Evolutionary conservation across 2,113 vertebrate genomes (phyloP), one percentile per base, ranked within the genome.

Genomic region (Australoheros scitulus): DNA sequence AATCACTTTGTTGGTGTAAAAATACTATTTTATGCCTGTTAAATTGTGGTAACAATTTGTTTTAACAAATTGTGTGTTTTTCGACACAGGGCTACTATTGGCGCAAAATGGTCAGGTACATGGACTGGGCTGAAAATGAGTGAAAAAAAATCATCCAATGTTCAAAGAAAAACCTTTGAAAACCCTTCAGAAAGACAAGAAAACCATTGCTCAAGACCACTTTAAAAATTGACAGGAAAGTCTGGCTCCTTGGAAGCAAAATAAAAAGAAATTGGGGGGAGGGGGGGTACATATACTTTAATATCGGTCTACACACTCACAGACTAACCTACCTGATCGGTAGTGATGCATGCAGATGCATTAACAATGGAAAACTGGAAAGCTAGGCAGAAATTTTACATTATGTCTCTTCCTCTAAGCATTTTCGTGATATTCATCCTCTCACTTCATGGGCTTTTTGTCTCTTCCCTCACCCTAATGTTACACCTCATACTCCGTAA

Each of bases 401-500:
- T 61, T 72, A 61, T 59, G 47, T 52, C 11, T 10, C n/a, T 70
- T 74, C 24, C 34, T 24, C 77, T 63, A 22, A 74, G 75, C 20
- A 50, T 47, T 81, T 83, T 34, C 32, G 85, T 85, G 72, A 55
- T 85, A 78, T 80, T 80, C 64, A 55, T 84, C 24, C 57, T 83
- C 61, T 63, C 79, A 88, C 58, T 82, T 52, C 13, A 55, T 85
- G 61, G 80, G 50, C 75, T 58, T 80, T 38, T 47, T 74, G 61
- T 89, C 80, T 87, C 34, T 81, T 77, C 57, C 15, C 56, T 90
- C 59, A 81, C 80, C 64, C 80, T 79, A 70, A 47, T 82, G 68
- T 86, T 91, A 57, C 79, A 85, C 72, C 83, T 81, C 34, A 10
- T 22, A 65, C 70, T 86, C 56, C 13, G 4, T 94, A 94, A 95